Percentiles rank a stretch among this genome's conserved stretches.
Conservation (phyloP, 2,797 vertebrate genomes). For the Sphenodon punctatus region DNA sequence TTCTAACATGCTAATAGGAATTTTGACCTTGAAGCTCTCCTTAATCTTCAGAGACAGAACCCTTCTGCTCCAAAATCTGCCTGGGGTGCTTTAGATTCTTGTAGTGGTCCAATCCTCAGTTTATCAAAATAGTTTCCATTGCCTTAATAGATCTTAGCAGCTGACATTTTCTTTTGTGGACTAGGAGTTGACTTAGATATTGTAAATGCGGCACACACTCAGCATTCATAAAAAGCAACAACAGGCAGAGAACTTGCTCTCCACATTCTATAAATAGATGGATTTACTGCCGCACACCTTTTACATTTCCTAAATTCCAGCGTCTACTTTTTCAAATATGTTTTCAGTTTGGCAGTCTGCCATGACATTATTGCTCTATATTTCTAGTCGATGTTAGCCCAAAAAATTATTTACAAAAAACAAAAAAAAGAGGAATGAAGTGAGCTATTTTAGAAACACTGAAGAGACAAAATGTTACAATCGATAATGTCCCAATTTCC, state of each 20-base stretch:
- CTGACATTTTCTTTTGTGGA: not conserved
- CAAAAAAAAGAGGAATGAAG: conserved; percentile 33
- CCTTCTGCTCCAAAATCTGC: not conserved
- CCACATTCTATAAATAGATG: not conserved
- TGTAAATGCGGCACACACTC: not conserved
- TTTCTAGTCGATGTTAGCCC: conserved; percentile 39
- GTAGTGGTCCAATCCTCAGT: not conserved
- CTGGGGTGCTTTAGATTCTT: not conserved
- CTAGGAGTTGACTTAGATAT: not conserved
- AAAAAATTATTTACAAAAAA: not conserved
- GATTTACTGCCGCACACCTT: not conserved
- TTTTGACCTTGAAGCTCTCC: not conserved
- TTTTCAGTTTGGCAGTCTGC: not conserved
- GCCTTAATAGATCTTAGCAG: not conserved
- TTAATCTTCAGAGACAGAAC: not conserved
- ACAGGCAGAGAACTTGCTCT: not conserved
- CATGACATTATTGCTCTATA: conserved; percentile 21
- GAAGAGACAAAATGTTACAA: conserved; percentile 30
- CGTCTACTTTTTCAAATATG: not conserved
- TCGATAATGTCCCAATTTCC: conserved; percentile 19
- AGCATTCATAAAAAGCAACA: not conserved
- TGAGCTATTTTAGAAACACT: conserved; percentile 51
- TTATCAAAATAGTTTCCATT: not conserved
- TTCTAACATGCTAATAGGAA: not conserved
- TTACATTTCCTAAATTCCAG: not conserved